A percentile compares a stretch with the other conserved stretches of the same genome.
These are phyloP conservation scores for Apamea monoglypha DNA, from an alignment of 2,888 invertebrate species.

Conservation along the genomic window DNA sequence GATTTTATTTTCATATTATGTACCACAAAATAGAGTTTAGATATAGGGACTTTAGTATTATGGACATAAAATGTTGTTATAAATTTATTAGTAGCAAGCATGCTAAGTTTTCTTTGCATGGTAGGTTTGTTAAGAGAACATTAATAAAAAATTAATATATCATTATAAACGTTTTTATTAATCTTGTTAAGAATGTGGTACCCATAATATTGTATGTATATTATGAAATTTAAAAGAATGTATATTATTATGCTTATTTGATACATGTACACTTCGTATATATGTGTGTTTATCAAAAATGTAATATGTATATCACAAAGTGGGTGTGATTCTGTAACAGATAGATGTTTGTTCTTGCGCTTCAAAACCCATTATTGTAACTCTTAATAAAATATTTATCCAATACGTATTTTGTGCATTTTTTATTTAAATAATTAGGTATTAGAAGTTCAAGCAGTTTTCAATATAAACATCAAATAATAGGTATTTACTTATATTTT, in stretches of 20 bases:
- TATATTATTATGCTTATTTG: slow-evolving; percentile 81
- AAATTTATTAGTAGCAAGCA: slow-evolving; percentile 80
- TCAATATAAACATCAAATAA: slow-evolving; percentile 32
- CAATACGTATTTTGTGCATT: slow-evolving; percentile 78
- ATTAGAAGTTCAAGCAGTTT: slow-evolving; percentile 38
- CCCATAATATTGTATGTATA: slow-evolving; percentile 83
- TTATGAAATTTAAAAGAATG: slow-evolving; percentile 80
- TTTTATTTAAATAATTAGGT: slow-evolving; percentile 68
- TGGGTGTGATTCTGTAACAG: slow-evolving; percentile 81
- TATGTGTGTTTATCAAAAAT: slow-evolving; percentile 79
- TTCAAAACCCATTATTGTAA: slow-evolving; percentile 86
- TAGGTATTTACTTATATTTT: slow-evolving; percentile 43
- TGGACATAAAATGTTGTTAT: slow-evolving; percentile 86
- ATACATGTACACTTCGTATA: slow-evolving; percentile 76
- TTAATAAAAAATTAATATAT: slow-evolving; percentile 83
- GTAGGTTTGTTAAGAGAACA: slow-evolving; percentile 81
- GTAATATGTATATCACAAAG: slow-evolving; percentile 83
- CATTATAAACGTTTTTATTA: slow-evolving; percentile 79
- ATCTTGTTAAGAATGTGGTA: slow-evolving; percentile 82
- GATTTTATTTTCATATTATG: slow-evolving; percentile 76
- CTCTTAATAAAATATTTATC: slow-evolving; percentile 89
- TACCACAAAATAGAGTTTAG: slow-evolving; percentile 75
- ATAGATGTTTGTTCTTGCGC: slow-evolving; percentile 86
- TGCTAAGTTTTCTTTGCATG: slow-evolving; percentile 86
- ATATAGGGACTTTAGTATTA: slow-evolving; percentile 80